phyloP scores from a whole-genome alignment of 1,140 invertebrate species.

The Forficula auricularia region DNA sequence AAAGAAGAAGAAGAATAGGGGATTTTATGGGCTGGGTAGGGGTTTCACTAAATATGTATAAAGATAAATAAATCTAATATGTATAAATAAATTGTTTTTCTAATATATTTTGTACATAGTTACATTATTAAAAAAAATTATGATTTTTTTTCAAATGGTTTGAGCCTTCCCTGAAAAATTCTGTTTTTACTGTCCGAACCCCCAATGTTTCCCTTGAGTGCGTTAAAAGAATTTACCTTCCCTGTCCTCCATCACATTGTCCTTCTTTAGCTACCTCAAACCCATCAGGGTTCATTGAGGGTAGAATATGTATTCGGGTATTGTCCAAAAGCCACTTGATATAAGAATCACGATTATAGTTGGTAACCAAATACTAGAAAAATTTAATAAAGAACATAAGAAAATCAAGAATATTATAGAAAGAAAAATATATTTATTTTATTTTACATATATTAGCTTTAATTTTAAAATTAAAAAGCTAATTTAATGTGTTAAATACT shows the following conservation, averaged over 20 bases:
- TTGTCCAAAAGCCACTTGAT: conserved; percentile 75
- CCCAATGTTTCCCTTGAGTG: too few relatives aligned
- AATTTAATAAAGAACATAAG: neutral
- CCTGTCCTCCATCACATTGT: conserved; percentile 65
- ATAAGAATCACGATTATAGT: conserved; percentile 56
- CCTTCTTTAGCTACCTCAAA: conserved; percentile 73
- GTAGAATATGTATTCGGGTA: conserved; percentile 79
- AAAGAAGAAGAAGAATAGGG: too few relatives aligned
- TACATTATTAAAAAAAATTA: neutral
- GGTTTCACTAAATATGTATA: too few relatives aligned
- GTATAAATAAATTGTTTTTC: too few relatives aligned
- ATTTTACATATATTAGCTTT: neutral
- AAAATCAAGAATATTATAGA: neutral
- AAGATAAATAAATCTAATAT: too few relatives aligned
- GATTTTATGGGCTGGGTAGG: too few relatives aligned
- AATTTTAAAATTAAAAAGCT: neutral
- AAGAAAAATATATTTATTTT: conserved; percentile 5
- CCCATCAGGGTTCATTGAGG: conserved; percentile 83
- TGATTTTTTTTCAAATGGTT: conserved; percentile 2
- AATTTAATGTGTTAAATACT: neutral
- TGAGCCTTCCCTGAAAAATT: too few relatives aligned
- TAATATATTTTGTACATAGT: too few relatives aligned
- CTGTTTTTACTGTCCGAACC: too few relatives aligned
- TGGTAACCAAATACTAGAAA: conserved; percentile 60
- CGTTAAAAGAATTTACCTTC: conserved; percentile 35